Evolutionary conservation across 2,797 vertebrate species (phyloP).

Genomic region (Anguilla anguilla): DNA sequence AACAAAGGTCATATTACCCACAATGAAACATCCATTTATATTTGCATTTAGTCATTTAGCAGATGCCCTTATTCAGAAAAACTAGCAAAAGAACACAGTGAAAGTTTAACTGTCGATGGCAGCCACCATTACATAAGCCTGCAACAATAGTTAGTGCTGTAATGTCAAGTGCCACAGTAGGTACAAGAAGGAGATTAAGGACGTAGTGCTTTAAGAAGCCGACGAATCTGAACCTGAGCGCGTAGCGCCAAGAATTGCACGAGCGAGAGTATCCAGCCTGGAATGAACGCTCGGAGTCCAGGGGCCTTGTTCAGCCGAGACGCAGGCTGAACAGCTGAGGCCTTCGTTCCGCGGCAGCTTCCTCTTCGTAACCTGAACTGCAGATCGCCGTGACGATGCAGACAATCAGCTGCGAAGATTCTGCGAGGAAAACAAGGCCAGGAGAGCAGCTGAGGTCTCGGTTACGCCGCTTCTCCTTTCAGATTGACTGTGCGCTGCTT

Average conservation of each 20-base stretch:
- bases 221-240: too few relatives aligned
- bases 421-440: neutral
- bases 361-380: neutral
- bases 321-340: neutral
- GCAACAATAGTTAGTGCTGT: neutral
- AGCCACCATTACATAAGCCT: neutral
- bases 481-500: neutral
- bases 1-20: neutral
- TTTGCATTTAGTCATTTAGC: neutral
- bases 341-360: neutral
- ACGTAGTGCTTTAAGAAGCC: neutral
- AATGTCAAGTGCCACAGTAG: neutral
- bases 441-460: neutral
- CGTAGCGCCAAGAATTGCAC: neutral
- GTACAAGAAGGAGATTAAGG: neutral
- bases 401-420: neutral
- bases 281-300: neutral
- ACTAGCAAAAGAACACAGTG: neutral
- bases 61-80: neutral
- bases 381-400: neutral
- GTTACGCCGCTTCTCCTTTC: neutral
- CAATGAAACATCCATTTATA: neutral
- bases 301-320: neutral
- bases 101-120: neutral
- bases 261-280: neutral